Percentiles rank a stretch among this genome's conserved stretches.
These are phyloP conservation scores for Otis tarda DNA, from an alignment of 2,113 vertebrate genomes.

Conservation along the genomic window DNA sequence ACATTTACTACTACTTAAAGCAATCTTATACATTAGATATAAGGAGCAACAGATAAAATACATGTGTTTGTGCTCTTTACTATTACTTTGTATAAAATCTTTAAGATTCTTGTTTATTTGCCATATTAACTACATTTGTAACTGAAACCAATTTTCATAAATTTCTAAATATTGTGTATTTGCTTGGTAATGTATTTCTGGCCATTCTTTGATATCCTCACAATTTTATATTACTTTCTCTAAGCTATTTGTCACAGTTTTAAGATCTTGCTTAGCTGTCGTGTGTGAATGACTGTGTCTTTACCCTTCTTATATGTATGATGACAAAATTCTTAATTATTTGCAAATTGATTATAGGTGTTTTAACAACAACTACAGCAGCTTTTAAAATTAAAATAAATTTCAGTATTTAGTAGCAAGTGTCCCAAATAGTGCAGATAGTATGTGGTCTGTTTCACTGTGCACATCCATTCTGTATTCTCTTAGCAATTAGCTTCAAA, in stretches of 20 bases:
- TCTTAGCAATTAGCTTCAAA: background rate
- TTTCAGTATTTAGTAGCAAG: background rate
- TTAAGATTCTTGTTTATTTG: background rate
- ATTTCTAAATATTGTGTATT: background rate
- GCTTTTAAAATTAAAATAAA: background rate
- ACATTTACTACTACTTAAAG: constrained; percentile 31
- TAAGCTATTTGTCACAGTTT: background rate
- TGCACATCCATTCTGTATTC: background rate
- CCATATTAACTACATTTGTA: background rate
- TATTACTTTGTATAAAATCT: background rate
- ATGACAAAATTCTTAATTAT: background rate
- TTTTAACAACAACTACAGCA: background rate
- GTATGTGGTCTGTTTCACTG: background rate
- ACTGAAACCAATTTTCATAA: background rate
- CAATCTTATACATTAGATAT: background rate
- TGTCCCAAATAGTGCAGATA: background rate
- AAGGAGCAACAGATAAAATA: constrained; percentile 19
- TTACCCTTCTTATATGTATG: background rate
- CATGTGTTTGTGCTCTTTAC: background rate
- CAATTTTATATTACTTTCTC: background rate
- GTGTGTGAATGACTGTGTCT: background rate
- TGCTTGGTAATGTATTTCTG: background rate
- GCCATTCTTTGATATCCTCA: background rate
- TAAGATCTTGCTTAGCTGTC: background rate
- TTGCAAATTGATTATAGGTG: background rate